Evolutionary conservation across 2,797 vertebrate species (phyloP).

Genomic region (Hafferia zeledoni): DNA sequence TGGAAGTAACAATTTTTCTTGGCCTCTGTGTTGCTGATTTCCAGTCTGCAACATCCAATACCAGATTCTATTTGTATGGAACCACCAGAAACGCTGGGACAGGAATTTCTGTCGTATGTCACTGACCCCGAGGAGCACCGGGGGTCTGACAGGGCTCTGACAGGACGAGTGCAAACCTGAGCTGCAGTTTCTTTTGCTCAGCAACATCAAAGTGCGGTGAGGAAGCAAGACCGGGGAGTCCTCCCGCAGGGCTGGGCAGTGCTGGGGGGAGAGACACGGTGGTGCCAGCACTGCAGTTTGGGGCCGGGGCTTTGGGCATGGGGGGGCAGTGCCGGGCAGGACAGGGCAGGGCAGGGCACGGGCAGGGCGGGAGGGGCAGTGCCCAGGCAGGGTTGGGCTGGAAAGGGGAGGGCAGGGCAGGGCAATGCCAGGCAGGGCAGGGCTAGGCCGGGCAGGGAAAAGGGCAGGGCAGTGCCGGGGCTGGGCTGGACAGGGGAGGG

Average conservation of each 20-base stretch:
- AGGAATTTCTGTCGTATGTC: background rate
- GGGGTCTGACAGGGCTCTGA: background rate
- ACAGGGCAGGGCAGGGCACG: too few relatives aligned
- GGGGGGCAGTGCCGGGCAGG: too few relatives aligned
- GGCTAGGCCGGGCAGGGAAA: too few relatives aligned
- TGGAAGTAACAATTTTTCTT: background rate
- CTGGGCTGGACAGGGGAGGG: too few relatives aligned
- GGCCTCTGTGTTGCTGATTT: background rate
- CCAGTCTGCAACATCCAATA: background rate
- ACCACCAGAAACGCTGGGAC: background rate
- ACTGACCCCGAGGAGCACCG: background rate
- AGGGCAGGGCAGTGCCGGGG: too few relatives aligned
- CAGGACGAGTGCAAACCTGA: background rate
- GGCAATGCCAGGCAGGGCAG: too few relatives aligned
- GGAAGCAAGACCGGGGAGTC: too few relatives aligned
- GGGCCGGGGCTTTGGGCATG: too few relatives aligned
- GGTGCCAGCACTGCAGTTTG: too few relatives aligned
- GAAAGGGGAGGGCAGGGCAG: too few relatives aligned
- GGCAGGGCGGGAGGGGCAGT: too few relatives aligned
- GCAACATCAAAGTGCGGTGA: background rate
- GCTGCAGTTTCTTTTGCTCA: background rate
- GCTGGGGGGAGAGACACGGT: background rate
- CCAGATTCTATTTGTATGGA: background rate
- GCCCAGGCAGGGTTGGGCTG: too few relatives aligned
- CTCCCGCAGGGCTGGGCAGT: background rate